phyloP scores from a whole-genome alignment of 2,797 vertebrate genomes.

The Thamnophis elegans region DNA sequence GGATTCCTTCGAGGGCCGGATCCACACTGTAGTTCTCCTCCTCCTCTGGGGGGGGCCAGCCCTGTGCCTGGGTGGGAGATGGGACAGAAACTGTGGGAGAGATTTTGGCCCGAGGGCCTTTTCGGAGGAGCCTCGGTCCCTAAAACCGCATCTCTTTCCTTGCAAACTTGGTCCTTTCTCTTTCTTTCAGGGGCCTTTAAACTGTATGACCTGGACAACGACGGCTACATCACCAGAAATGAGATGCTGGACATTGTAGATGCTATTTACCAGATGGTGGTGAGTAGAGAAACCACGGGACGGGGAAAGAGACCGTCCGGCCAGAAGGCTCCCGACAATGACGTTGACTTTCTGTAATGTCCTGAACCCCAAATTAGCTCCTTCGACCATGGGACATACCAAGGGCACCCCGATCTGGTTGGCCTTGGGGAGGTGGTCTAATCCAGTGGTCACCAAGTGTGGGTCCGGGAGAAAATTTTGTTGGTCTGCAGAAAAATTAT shows the following conservation, averaged over 20 bases:
- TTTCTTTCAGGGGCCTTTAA: slow-evolving; percentile 92
- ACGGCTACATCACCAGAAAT: slow-evolving; percentile 95
- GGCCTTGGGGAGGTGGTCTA: not conserved
- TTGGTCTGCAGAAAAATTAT: no score
- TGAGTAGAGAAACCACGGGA: slow-evolving; percentile 64
- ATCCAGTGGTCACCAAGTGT: no score
- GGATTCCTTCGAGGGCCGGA: no score
- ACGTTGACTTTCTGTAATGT: not conserved
- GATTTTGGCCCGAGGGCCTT: not conserved
- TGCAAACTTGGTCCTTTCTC: not conserved
- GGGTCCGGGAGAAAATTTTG: no score
- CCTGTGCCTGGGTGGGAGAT: no score
- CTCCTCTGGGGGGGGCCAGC: no score
- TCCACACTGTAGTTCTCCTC: no score
- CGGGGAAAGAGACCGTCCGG: no score
- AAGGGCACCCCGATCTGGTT: not conserved
- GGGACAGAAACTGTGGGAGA: not conserved
- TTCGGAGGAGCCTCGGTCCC: not conserved
- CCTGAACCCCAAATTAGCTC: no score
- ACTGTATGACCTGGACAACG: slow-evolving; percentile 95
- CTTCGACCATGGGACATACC: no score
- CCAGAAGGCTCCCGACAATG: no score
- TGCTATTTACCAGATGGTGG: slow-evolving; percentile 99
- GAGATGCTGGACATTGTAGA: slow-evolving; percentile 99
- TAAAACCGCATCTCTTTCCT: not conserved